These are phyloP conservation scores for Manis pentadactyla DNA, from an alignment of 2,797 vertebrate genomes.

Conservation along the genomic window DNA sequence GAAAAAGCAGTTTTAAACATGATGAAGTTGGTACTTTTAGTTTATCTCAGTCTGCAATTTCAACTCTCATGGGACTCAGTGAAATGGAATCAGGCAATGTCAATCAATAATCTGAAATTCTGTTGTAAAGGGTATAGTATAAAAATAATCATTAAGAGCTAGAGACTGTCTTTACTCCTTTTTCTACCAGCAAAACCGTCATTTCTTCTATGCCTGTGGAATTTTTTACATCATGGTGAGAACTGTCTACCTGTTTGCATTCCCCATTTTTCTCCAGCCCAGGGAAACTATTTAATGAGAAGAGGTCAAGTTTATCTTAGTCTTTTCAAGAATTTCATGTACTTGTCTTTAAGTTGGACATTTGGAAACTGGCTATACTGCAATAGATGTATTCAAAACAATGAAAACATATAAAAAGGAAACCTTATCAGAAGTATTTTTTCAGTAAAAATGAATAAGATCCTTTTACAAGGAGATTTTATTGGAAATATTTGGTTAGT, in stretches of 20 bases:
- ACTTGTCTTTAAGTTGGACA: background rate
- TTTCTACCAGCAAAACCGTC: background rate
- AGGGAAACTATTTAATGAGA: background rate
- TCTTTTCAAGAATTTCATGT: background rate
- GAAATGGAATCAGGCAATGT: conserved; percentile 80
- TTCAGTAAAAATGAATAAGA: background rate
- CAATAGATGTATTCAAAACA: background rate
- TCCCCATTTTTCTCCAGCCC: background rate
- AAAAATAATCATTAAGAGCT: conserved; percentile 72
- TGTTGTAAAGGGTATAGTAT: conserved; percentile 62
- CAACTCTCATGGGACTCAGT: conserved; percentile 69
- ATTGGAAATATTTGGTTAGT: background rate
- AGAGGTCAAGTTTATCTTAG: background rate
- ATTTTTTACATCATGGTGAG: conserved; percentile 22
- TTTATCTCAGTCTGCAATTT: conserved; percentile 80
- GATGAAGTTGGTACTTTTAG: conserved; percentile 83
- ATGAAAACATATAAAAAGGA: background rate
- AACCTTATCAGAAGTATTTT: background rate
- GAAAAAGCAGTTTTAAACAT: conserved; percentile 82
- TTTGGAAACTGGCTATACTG: background rate
- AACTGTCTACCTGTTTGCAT: background rate
- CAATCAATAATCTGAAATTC: conserved; percentile 84
- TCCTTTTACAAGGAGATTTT: background rate
- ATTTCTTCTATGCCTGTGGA: background rate
- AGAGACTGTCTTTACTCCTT: background rate